Percentiles rank a stretch among this genome's conserved stretches.
Evolutionary conservation across 2,888 invertebrate genomes (phyloP).

Genomic region (Tridacna crocea): DNA sequence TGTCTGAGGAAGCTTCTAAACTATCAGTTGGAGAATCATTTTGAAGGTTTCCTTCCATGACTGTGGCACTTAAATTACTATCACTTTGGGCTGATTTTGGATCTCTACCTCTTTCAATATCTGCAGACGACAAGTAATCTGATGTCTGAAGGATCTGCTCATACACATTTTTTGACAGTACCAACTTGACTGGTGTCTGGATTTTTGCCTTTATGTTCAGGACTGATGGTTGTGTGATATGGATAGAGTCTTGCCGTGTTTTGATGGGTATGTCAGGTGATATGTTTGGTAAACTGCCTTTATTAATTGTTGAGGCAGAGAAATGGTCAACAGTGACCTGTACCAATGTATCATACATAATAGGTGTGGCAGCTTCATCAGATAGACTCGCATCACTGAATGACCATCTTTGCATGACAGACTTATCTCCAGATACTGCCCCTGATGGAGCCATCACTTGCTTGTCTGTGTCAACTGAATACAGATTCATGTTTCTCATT

Average conservation of each 20-base stretch:
- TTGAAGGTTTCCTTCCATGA: neutral
- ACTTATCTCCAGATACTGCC: neutral
- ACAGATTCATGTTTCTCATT: slow-evolving; percentile 93
- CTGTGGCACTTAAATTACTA: neutral
- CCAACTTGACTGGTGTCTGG: slow-evolving; percentile 93
- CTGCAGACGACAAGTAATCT: slow-evolving; percentile 78
- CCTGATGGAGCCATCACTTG: neutral
- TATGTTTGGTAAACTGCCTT: slow-evolving; percentile 64
- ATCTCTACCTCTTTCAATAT: neutral
- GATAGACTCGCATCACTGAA: slow-evolving; percentile 51
- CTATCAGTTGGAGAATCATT: neutral
- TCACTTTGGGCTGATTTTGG: neutral
- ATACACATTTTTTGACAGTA: slow-evolving; percentile 93
- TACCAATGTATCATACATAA: slow-evolving; percentile 94
- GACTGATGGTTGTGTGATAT: slow-evolving; percentile 44
- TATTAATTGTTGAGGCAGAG: slow-evolving; percentile 69
- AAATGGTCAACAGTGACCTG: slow-evolving; percentile 88
- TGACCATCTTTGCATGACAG: slow-evolving; percentile 31
- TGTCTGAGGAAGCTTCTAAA: neutral
- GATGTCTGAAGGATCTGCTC: slow-evolving; percentile 90
- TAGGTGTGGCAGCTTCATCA: slow-evolving; percentile 92
- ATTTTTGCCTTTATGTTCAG: slow-evolving; percentile 90
- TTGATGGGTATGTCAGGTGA: slow-evolving; percentile 29
- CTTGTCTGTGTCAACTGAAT: slow-evolving; percentile 88
- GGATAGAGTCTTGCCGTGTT: slow-evolving; percentile 31